phyloP scores from a whole-genome alignment of 2,797 vertebrate species.

The Rhinoraja longicauda region DNA sequence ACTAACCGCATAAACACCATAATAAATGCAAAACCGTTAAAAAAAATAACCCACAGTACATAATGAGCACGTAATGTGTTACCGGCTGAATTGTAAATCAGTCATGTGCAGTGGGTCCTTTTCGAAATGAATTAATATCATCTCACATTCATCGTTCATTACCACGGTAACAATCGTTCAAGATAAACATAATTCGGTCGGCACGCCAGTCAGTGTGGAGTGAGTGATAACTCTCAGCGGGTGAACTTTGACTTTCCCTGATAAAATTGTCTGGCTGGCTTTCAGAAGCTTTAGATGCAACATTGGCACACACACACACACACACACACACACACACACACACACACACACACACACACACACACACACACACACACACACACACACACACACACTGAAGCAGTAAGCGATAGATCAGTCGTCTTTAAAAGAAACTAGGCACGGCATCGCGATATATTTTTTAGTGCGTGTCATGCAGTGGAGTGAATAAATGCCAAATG shows the following conservation, averaged over 20 bases:
- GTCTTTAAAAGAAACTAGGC: slow-evolving; percentile 3
- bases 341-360: too few relatives aligned
- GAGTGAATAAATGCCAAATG: slow-evolving; percentile 28
- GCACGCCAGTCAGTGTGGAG: not conserved
- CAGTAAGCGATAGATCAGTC: not conserved
- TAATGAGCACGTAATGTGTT: too few relatives aligned
- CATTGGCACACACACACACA: not conserved
- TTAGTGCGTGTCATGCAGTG: not conserved
- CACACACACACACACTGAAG: not conserved
- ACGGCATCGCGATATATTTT: not conserved
- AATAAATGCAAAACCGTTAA: not conserved
- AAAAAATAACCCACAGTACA: not conserved
- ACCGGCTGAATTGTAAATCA: not conserved
- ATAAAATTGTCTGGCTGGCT: not conserved
- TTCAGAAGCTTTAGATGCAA: not conserved
- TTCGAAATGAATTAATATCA: not conserved
- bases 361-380: too few relatives aligned
- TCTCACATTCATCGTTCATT: slow-evolving; percentile 1
- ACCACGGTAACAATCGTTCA: not conserved
- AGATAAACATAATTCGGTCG: not conserved
- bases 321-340: too few relatives aligned
- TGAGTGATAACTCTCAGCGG: not conserved
- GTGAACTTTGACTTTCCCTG: not conserved
- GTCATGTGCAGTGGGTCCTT: not conserved
- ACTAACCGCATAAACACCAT: too few relatives aligned